Conservation (phyloP, 1,140 invertebrate genomes). For the Matsumurasca onukii region DNA sequence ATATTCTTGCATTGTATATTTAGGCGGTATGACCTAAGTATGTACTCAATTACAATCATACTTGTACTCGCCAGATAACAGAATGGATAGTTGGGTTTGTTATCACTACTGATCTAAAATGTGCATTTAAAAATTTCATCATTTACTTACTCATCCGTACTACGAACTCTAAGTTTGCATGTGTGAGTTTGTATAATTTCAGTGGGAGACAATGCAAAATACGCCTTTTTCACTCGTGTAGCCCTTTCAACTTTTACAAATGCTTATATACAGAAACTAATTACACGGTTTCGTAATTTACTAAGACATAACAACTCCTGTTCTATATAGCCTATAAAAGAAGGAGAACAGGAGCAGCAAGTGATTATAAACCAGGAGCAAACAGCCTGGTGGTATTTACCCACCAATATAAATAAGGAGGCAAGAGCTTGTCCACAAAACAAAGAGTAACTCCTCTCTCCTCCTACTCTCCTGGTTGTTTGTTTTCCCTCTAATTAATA, state of each 20-base stretch:
- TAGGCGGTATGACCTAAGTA: no score
- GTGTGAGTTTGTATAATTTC: no score
- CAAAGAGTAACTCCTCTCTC: background rate
- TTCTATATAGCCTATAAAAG: background rate
- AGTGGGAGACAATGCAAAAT: background rate
- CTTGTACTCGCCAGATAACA: no score
- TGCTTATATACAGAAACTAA: background rate
- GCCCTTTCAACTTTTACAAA: background rate
- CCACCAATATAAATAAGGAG: background rate
- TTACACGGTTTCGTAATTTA: no score
- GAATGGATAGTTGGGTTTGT: no score
- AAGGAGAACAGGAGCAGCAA: background rate
- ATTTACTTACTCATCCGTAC: no score
- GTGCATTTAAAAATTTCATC: no score
- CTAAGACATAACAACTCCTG: no score
- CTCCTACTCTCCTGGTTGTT: background rate
- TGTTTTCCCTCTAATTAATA: slow-evolving; percentile 22
- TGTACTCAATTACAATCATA: no score
- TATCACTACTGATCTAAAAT: no score
- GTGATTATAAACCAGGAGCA: background rate
- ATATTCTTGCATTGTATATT: no score
- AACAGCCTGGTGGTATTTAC: background rate
- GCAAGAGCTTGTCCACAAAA: slow-evolving; percentile 4
- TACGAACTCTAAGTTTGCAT: no score
- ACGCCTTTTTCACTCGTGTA: background rate